These are phyloP conservation scores for Eupeodes luniger DNA, from an alignment of 2,888 invertebrate genomes.

Conservation along the genomic window DNA sequence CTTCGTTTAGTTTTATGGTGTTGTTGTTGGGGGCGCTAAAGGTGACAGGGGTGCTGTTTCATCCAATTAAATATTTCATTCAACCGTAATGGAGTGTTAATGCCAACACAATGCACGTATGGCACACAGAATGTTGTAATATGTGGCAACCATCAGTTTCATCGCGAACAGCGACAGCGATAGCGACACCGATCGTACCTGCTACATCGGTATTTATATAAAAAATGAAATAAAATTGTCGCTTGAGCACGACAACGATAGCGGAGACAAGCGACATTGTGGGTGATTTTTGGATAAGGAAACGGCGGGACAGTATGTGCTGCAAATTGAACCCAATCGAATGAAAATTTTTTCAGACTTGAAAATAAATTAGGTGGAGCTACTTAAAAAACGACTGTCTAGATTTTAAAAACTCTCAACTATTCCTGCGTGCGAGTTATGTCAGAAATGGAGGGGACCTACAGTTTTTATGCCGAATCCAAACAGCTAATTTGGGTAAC, in stretches of 20 bases:
- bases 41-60: constrained; percentile 51
- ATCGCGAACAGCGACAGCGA: constrained; percentile 45
- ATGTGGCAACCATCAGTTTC: constrained; percentile 49
- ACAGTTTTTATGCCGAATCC: too few species aligned
- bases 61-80: constrained; percentile 74
- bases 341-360: neutral
- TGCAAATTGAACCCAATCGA: neutral
- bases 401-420: too few species aligned
- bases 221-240: constrained; percentile 28
- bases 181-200: constrained; percentile 1
- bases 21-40: neutral
- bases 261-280: constrained; percentile 32
- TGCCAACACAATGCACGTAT: constrained; percentile 69
- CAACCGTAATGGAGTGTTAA: constrained; percentile 73
- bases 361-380: too few species aligned
- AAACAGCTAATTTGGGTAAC: too few species aligned
- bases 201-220: too few species aligned
- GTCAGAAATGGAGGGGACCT: too few species aligned
- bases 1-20: constrained; percentile 18
- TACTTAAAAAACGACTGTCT: too few species aligned
- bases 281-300: constrained; percentile 41
- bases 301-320: constrained; percentile 46
- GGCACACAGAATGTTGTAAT: constrained; percentile 56
- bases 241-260: constrained; percentile 43
- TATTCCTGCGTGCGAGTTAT: too few species aligned